Evolutionary conservation across 2,113 vertebrate species (phyloP).

Genomic region (Gnathonemus longibarbis): DNA sequence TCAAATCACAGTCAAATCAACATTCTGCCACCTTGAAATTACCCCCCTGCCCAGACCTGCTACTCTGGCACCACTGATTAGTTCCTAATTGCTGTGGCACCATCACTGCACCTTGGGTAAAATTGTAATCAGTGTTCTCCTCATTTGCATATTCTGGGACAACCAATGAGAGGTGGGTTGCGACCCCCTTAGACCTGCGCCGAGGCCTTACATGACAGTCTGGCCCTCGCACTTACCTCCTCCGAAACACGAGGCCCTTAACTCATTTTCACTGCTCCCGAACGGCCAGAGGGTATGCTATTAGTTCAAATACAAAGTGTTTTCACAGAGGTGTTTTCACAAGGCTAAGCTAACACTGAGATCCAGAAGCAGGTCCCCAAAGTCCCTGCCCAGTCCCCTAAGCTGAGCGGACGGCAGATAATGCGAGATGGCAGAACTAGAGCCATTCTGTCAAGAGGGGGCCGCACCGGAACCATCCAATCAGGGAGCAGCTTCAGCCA

Average conservation of each 20-base stretch:
- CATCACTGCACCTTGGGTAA: background rate
- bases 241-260: constrained; percentile 1
- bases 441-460: background rate
- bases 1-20: background rate
- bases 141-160: background rate
- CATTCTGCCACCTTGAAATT: background rate
- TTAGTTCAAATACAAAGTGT: constrained; percentile 19
- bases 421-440: background rate
- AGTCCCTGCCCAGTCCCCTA: background rate
- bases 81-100: background rate
- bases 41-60: background rate
- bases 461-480: background rate
- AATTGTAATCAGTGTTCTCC: background rate
- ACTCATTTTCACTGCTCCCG: constrained; percentile 13
- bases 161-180: background rate
- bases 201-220: background rate
- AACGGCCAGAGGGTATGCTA: constrained; percentile 8
- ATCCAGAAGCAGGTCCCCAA: constrained; percentile 5
- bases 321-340: constrained; percentile 21
- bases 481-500: background rate
- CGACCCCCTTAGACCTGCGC: background rate
- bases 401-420: background rate
- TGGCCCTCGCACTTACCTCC: background rate
- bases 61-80: background rate
- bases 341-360: constrained; percentile 23